Base-by-base conservation (phyloP, 1,140 invertebrate species). In the Aphelenchoides besseyi region DNA sequence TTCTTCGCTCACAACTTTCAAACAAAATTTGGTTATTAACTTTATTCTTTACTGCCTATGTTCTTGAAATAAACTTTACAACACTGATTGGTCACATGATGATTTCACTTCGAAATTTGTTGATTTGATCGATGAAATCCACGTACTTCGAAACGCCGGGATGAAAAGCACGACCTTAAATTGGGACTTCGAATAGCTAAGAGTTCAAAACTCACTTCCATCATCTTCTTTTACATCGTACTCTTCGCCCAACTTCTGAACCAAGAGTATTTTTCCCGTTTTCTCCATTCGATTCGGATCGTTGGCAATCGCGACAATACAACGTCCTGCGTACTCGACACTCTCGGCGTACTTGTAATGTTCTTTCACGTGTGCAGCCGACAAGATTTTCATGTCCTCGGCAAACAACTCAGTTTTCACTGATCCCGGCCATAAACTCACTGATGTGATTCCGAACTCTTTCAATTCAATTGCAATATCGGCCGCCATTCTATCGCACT, bases 401-500 rank as follows among this genome's bases (percentile, higher is more conserved):
- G 55, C 16, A 33, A 75, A 28, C 8, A 68, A 28, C 52, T 74
- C 73, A 16, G 72, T 74, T 35, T 35, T 61, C 0, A 72, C 72
- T 9, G 72, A 23, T 0, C 61, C 72, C 5, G 73, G 68, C 59
- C 64, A 74, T 23, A 74, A 48, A 18, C 23, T 36, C 26, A 74
- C 26, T 0, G 72, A 74, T 0, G 68, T 70, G 30, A 74, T 54
- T 16, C 57, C 41, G 28, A 35, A 23, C 9, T 75, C 73, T 30
- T 53, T 35, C 18, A 75, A 57, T 16, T 75, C 72, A 33, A 70
- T 74, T 1, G 72, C 73, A 9, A 69, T 28, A 57, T 72, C 72
- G 26, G 73, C 48, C 30, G 73, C 84, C 85, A 86, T 85, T 57
- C 85, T 69, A 69, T 86, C 86, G 63, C 16, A 16, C 68, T 70